A percentile compares a stretch with the other conserved stretches of the same genome.
Evolutionary conservation across 2,797 vertebrate genomes (phyloP).

Genomic region (Rhinoraja longicauda): DNA sequence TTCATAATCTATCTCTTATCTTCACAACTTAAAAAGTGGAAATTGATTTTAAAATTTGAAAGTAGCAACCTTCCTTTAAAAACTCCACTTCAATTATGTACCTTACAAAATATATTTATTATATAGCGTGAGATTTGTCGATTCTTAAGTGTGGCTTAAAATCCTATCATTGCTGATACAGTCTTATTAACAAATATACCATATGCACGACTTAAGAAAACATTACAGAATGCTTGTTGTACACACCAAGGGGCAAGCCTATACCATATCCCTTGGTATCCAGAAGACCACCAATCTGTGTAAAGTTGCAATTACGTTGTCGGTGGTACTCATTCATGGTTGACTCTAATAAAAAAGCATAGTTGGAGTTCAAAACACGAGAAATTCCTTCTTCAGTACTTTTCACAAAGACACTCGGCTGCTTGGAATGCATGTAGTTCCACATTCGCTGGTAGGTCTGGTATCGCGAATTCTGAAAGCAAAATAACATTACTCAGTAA

Average conservation of each 20-base stretch:
- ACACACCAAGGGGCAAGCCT: slow-evolving; percentile 94
- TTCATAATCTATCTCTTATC: not conserved
- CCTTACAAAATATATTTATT: not conserved
- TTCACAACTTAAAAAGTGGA: not conserved
- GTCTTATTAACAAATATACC: not conserved
- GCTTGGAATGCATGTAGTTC: slow-evolving; percentile 98
- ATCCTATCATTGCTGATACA: not conserved
- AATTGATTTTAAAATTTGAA: not conserved
- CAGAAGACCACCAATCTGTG: slow-evolving; percentile 92
- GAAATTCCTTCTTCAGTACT: slow-evolving; percentile 96
- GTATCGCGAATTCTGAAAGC: slow-evolving; percentile 82
- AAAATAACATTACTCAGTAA: slow-evolving; percentile 18
- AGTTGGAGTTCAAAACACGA: slow-evolving; percentile 90
- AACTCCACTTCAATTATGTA: not conserved
- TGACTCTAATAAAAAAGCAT: slow-evolving; percentile 94
- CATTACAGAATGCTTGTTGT: slow-evolving; percentile 48
- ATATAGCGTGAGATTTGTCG: not conserved
- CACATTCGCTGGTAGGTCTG: slow-evolving; percentile 98
- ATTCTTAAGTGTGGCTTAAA: not conserved
- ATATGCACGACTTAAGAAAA: not conserved
- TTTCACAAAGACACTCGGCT: slow-evolving; percentile 94
- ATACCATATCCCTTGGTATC: slow-evolving; percentile 99
- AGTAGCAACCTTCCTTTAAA: not conserved
- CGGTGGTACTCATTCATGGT: slow-evolving; percentile 98
- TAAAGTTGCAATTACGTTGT: slow-evolving; percentile 94